Conservation (phyloP, 2,797 vertebrate genomes). For the Neosilurus mollespiculum region DNA sequence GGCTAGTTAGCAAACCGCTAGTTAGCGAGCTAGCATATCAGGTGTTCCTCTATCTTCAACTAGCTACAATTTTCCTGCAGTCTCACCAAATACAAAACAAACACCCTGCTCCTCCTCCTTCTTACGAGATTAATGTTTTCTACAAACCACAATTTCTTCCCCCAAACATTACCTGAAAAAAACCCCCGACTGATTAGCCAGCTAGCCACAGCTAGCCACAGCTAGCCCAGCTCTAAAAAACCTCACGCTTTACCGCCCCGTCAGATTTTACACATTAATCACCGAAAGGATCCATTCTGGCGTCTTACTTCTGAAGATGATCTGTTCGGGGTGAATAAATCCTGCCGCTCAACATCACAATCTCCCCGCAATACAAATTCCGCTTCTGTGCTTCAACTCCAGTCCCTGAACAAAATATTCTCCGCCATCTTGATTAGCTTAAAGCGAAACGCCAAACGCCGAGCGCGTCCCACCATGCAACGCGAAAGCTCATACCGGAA, state of each 20-base stretch:
- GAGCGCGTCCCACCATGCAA: constrained; percentile 59
- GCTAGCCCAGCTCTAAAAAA: neutral
- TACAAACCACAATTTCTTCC: neutral
- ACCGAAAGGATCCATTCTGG: neutral
- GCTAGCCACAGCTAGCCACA: neutral
- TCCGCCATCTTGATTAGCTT: constrained; percentile 63
- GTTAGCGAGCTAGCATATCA: neutral
- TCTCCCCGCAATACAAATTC: constrained; percentile 39
- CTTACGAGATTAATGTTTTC: too few relatives aligned
- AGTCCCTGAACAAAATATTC: constrained; percentile 58
- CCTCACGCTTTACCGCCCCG: neutral
- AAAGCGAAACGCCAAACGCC: constrained; percentile 52
- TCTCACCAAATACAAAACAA: neutral
- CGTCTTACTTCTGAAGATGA: constrained; percentile 50
- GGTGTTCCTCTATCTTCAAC: neutral
- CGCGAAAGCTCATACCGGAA: constrained; percentile 27
- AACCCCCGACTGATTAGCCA: neutral
- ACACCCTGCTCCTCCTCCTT: neutral
- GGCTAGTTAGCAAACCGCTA: constrained; percentile 20
- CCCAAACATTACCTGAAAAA: neutral
- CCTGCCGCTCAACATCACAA: constrained; percentile 52
- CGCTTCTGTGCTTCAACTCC: constrained; percentile 48
- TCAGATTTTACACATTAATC: neutral
- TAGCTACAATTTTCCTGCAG: neutral
- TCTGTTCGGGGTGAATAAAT: constrained; percentile 44